Conservation (phyloP, 2,797 vertebrate genomes). For the Gephyroberyx darwinii region DNA sequence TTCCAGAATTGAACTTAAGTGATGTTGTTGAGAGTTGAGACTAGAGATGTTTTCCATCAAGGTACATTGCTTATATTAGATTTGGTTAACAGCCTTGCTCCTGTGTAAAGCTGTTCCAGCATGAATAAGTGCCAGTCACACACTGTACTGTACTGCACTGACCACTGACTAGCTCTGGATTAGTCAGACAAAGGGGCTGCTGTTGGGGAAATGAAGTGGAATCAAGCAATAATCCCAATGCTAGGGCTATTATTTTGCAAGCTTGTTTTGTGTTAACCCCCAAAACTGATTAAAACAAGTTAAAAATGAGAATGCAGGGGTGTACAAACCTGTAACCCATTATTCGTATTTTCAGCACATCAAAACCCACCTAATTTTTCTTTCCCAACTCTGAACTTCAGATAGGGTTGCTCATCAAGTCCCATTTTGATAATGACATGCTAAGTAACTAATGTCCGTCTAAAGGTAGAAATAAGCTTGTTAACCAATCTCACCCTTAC, state of each 20-base stretch:
- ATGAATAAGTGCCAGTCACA: slow-evolving; percentile 29
- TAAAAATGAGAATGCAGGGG: not conserved
- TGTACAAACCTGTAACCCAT: not conserved
- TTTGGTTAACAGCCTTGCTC: not conserved
- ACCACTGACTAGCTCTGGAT: slow-evolving; percentile 3
- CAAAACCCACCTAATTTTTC: too few species aligned
- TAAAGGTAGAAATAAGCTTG: too few species aligned
- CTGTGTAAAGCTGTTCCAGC: not conserved
- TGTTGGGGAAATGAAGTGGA: slow-evolving; percentile 8
- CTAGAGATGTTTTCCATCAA: not conserved
- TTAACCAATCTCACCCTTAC: too few species aligned
- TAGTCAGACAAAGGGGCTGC: slow-evolving; percentile 17
- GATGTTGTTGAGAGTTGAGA: not conserved
- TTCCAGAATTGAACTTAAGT: not conserved
- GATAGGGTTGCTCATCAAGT: too few species aligned
- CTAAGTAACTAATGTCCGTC: too few species aligned
- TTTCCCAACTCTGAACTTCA: too few species aligned
- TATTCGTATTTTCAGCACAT: not conserved
- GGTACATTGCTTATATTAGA: not conserved
- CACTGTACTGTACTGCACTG: slow-evolving; percentile 5
- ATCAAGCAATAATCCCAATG: not conserved
- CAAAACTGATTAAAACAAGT: not conserved
- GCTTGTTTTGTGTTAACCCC: not conserved
- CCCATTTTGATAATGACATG: too few species aligned
- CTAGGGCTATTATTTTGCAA: slow-evolving; percentile 6